A percentile compares a stretch with the other conserved stretches of the same genome.
Conservation (phyloP, 2,888 invertebrate genomes). For the Cantharis flavilabris region DNA sequence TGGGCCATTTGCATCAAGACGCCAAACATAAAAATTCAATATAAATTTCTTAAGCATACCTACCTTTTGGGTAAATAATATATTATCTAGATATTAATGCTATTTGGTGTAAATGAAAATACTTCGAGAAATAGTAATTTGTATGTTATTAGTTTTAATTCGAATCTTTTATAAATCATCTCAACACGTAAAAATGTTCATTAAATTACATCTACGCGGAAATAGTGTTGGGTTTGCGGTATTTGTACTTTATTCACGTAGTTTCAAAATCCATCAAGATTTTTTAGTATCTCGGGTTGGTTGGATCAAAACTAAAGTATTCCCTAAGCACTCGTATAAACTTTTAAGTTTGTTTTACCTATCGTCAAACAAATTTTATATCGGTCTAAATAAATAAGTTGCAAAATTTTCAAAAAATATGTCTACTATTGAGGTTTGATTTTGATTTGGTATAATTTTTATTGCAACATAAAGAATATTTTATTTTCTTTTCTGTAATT, state of each 20-base stretch:
- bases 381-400: neutral
- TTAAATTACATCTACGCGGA: neutral
- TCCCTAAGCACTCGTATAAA: neutral
- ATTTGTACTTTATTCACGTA: constrained; percentile 1
- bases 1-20: neutral
- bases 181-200: neutral
- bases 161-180: neutral
- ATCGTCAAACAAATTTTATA: neutral
- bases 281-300: neutral
- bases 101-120: neutral
- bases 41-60: neutral
- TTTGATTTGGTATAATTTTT: neutral
- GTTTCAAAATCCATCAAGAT: constrained; percentile 1
- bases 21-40: neutral
- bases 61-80: neutral
- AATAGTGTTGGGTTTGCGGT: neutral
- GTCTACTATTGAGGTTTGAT: neutral
- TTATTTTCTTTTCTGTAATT: neutral
- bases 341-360: neutral
- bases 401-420: neutral
- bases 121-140: neutral
- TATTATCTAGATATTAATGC: neutral
- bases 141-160: neutral
- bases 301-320: constrained; percentile 1
- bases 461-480: neutral